A percentile compares a stretch with the other conserved stretches of the same genome.
These are phyloP conservation scores for Laupala kohalensis DNA, from an alignment of 1,140 invertebrate species.

Conservation along the genomic window DNA sequence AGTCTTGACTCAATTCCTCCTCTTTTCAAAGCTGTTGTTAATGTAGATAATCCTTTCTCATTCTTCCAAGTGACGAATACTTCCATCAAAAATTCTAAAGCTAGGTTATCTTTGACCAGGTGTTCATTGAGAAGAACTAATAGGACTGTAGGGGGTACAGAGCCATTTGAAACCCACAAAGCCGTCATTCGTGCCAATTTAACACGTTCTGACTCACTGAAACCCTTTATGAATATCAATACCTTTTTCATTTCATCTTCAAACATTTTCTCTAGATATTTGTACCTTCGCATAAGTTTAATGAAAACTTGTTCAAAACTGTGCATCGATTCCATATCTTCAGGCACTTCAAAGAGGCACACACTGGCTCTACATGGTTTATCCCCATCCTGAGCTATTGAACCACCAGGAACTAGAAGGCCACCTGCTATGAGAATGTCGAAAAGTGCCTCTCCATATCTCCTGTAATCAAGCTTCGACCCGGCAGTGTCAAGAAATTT, in stretches of 20 bases:
- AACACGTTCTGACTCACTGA: slow-evolving; percentile 70
- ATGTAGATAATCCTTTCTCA: slow-evolving; percentile 74
- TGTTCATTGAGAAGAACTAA: slow-evolving; percentile 50
- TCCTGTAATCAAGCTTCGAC: slow-evolving; percentile 90
- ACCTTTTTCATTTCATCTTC: slow-evolving; percentile 96
- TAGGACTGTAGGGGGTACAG: slow-evolving; percentile 27
- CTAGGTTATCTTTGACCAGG: slow-evolving; percentile 87
- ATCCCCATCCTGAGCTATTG: slow-evolving; percentile 77
- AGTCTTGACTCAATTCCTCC: slow-evolving; percentile 77
- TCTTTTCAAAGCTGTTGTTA: slow-evolving; percentile 75
- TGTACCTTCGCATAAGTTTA: slow-evolving; percentile 90
- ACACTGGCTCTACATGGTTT: slow-evolving; percentile 68
- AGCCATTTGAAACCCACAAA: slow-evolving; percentile 76
- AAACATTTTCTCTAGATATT: slow-evolving; percentile 94
- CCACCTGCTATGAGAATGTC: slow-evolving; percentile 93
- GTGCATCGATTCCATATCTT: slow-evolving; percentile 70
- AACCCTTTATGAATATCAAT: slow-evolving; percentile 88
- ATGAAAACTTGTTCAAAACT: slow-evolving; percentile 87
- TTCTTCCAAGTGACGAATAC: slow-evolving; percentile 83
- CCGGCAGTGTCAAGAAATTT: slow-evolving; percentile 88
- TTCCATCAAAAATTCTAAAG: slow-evolving; percentile 82
- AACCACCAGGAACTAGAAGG: slow-evolving; percentile 74
- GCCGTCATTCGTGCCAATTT: slow-evolving; percentile 90
- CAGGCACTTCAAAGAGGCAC: slow-evolving; percentile 68
- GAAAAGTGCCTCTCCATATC: slow-evolving; percentile 93